Evolutionary conservation across 92 coral and sea anemone genomes (phyloP).

Genomic region (Epizoanthus stellaris): DNA sequence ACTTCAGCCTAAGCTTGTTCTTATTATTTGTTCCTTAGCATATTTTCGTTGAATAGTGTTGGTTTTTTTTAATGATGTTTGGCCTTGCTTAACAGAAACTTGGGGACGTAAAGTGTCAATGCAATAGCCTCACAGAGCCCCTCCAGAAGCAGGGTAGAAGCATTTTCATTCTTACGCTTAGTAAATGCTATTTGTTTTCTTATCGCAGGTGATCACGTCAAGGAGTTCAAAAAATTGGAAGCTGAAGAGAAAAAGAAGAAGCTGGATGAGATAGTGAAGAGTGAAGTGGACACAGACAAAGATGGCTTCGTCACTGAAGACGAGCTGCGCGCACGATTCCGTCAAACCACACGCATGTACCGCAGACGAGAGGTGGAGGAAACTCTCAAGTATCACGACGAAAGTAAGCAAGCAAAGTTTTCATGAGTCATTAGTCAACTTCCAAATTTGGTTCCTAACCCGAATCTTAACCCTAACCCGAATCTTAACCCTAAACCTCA

Average conservation of each 20-base stretch:
- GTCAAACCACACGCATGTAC: constrained; percentile 72
- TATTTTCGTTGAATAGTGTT: no score
- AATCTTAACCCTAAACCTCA: no score
- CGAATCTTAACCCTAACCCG: no score
- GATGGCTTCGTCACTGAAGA: constrained; percentile 86
- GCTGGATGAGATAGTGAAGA: constrained; percentile 67
- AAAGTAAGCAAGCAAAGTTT: constrained; percentile 51
- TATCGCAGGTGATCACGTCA: constrained; percentile 70
- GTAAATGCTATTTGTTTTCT: not conserved
- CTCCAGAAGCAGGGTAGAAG: not conserved
- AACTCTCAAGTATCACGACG: constrained; percentile 80
- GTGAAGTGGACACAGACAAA: constrained; percentile 81
- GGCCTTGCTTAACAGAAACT: no score
- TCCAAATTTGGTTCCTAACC: no score
- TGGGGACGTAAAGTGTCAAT: no score
- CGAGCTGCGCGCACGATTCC: constrained; percentile 79
- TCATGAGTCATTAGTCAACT: no score
- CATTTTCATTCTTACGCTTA: not conserved
- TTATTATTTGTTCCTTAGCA: no score
- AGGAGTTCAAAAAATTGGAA: constrained; percentile 74
- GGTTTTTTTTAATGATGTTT: no score
- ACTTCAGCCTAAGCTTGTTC: no score
- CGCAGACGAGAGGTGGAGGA: constrained; percentile 74
- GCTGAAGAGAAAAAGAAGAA: constrained; percentile 77
- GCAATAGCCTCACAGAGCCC: no score